These are phyloP conservation scores for Neodiprion lecontei DNA, from an alignment of 1,140 invertebrate species.

Conservation along the genomic window DNA sequence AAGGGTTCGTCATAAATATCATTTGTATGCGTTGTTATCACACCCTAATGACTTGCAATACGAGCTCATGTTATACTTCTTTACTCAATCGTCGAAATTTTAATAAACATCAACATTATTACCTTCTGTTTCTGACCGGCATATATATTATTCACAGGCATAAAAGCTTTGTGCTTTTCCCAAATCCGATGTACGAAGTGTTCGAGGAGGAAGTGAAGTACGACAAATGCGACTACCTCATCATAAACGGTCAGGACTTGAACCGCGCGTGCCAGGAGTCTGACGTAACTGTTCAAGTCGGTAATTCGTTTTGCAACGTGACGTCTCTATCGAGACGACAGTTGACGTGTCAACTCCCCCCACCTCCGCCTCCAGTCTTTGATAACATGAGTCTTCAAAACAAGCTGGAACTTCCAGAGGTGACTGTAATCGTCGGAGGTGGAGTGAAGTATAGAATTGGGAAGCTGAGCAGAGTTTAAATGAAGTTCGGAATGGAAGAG, in stretches of 20 bases:
- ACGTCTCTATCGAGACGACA: conserved; percentile 89
- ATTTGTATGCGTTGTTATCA: not conserved
- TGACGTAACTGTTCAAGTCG: conserved; percentile 91
- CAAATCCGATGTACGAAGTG: conserved; percentile 87
- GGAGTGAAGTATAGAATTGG: conserved; percentile 87
- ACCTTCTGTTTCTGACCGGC: not conserved
- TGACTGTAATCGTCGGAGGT: conserved; percentile 86
- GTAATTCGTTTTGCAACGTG: conserved; percentile 89
- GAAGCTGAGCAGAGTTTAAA: conserved; percentile 69
- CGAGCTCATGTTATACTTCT: no score
- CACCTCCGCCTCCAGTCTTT: conserved; percentile 71
- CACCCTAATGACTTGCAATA: not conserved
- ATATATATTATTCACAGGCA: conserved; percentile 17
- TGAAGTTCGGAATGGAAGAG: no score
- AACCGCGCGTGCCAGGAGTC: conserved; percentile 88
- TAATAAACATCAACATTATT: not conserved
- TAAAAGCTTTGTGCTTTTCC: conserved; percentile 83
- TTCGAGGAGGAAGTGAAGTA: conserved; percentile 94
- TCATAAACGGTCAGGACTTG: conserved; percentile 92
- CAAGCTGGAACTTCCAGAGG: conserved; percentile 75
- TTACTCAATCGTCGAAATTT: no score
- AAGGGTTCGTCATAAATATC: conserved; percentile 19
- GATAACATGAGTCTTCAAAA: conserved; percentile 65
- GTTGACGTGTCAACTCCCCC: conserved; percentile 88
- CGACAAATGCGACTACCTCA: conserved; percentile 95